phyloP scores from a whole-genome alignment of 2,888 invertebrate genomes.

The Carcina quercana region DNA sequence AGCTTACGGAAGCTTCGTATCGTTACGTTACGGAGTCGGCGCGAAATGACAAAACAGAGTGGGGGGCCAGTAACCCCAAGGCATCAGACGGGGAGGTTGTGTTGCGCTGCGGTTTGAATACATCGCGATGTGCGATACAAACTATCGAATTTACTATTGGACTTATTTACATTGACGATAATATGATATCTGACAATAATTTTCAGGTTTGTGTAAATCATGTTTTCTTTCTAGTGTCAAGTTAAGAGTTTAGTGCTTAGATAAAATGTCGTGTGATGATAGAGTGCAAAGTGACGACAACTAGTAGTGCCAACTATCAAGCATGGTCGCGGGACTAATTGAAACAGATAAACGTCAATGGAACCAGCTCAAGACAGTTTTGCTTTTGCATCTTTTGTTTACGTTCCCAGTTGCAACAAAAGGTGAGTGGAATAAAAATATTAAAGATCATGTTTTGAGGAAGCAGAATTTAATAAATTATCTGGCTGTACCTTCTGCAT shows the following conservation, averaged over 20 bases:
- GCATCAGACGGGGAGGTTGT: slow-evolving; percentile 50
- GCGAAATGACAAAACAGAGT: slow-evolving; percentile 58
- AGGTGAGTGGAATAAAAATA: slow-evolving; percentile 38
- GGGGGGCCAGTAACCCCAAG: slow-evolving; percentile 64
- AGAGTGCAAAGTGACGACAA: slow-evolving; percentile 42
- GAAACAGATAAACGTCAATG: slow-evolving; percentile 56
- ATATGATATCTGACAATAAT: slow-evolving; percentile 7
- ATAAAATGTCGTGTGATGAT: slow-evolving; percentile 33
- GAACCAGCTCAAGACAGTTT: slow-evolving; percentile 55
- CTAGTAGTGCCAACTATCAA: slow-evolving; percentile 62
- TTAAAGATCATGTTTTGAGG: no score
- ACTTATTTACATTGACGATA: slow-evolving; percentile 20
- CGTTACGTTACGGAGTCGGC: slow-evolving; percentile 60
- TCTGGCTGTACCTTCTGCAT: no score
- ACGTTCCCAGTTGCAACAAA: slow-evolving; percentile 37
- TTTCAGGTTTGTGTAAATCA: not conserved
- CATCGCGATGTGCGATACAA: slow-evolving; percentile 54
- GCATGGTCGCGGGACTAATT: slow-evolving; percentile 61
- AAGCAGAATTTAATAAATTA: no score
- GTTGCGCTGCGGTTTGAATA: slow-evolving; percentile 38
- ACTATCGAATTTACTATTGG: no score
- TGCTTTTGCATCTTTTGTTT: slow-evolving; percentile 58
- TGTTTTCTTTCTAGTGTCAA: no score
- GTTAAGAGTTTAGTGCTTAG: slow-evolving; percentile 1
- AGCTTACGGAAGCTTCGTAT: slow-evolving; percentile 40